These are phyloP conservation scores for Sparus aurata DNA, from an alignment of 2,797 vertebrate species.

Conservation along the genomic window DNA sequence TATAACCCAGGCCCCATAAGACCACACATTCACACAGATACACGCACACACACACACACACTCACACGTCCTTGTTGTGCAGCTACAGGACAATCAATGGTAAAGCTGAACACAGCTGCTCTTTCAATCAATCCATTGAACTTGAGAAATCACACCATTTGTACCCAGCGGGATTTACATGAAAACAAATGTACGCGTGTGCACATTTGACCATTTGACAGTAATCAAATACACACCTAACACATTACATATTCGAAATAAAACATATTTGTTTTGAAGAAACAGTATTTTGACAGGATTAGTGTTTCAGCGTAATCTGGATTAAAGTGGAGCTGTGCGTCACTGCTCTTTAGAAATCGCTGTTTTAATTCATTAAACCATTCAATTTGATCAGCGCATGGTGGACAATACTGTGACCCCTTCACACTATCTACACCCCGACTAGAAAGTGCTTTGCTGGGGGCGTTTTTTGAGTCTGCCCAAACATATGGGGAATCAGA, in stretches of 20 bases:
- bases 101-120: conserved; percentile 68
- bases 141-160: conserved; percentile 15
- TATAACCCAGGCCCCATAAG: conserved; percentile 60
- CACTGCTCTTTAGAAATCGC: conserved; percentile 81
- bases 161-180: conserved; percentile 1
- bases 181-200: not conserved
- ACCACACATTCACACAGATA: not conserved
- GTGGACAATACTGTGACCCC: conserved; percentile 39
- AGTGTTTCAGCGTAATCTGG: conserved; percentile 81
- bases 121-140: conserved; percentile 62
- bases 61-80: conserved; percentile 27
- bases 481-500: not conserved
- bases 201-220: not conserved
- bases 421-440: conserved; percentile 20
- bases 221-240: not conserved
- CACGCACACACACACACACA: conserved; percentile 9
- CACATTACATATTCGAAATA: not conserved
- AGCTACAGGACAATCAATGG: conserved; percentile 57
- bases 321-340: conserved; percentile 80
- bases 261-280: conserved; percentile 65
- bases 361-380: conserved; percentile 78
- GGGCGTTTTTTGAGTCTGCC: not conserved
- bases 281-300: conserved; percentile 80
- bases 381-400: conserved; percentile 60
- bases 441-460: not conserved